Base-by-base conservation (phyloP, 2,888 invertebrate genomes). In the Melieria crassipennis region DNA sequence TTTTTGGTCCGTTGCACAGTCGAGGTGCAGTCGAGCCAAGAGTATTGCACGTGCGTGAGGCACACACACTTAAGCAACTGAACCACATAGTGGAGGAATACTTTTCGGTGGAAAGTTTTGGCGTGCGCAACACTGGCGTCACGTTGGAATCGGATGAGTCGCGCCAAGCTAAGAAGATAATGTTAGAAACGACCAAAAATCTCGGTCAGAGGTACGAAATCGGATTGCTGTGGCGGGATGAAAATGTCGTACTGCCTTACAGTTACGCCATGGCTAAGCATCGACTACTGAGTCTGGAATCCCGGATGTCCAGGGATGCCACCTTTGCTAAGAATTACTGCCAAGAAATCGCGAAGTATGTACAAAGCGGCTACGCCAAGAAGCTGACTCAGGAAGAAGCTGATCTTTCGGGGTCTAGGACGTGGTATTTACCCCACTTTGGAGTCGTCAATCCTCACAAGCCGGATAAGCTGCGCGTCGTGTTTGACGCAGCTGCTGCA, bases 391-490 rank as follows among this genome's bases (percentile, higher is more conserved):
- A 47, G 46, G 43, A 47, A 63, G 63, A 63, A 61, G 61, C 46
- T 11, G 42, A 6, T 13, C 4, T 10, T 43, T 42, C 42, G 45
- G 43, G n/a, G 10, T 42, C 50, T 16, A 50, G 50, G 4, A 64
- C 68, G 4, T 80, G 79, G 79, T 80, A 78, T 56, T 52, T 79
- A 6, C 80, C 80, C 6, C 77, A 79, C 65, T 79, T 71, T 47
- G 69, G 62, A 4, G 74, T 62, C 52, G 76, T 65, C 5, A 73
- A 72, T 50, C 68, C 63, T 6, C 65, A 70, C 10, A 73, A 73
- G 63, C 74, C 72, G 63, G 52, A 11, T 0, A 75, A 72, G 52
- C 7, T 73, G 9, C 70, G 67, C 10, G 16, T 75, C 11, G 73
- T 75, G 4, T 75, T 73, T 55, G 73, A 73, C 42, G 73, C 72